Percentiles rank a stretch among this genome's conserved stretches.
phyloP scores from a whole-genome alignment of 2,113 vertebrate species.

The Ptyas mucosa region DNA sequence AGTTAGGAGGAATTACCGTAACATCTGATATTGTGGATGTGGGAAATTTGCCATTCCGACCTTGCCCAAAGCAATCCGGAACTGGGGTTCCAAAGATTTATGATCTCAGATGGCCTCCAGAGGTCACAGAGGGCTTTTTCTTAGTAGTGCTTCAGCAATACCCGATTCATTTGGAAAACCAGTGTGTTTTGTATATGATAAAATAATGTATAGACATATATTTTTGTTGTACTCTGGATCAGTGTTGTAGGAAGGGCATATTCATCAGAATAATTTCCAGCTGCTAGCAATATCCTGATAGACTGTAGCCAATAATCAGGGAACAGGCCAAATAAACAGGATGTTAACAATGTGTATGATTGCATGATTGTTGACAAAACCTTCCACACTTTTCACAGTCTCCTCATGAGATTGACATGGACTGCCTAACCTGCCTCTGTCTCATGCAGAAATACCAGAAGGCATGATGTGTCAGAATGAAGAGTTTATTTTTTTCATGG shows the following conservation, averaged over 20 bases:
- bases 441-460: slow-evolving; percentile 65
- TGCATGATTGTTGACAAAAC: slow-evolving; percentile 79
- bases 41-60: slow-evolving; percentile 89
- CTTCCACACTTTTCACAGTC: slow-evolving; percentile 72
- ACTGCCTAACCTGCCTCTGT: slow-evolving; percentile 71
- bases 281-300: slow-evolving; percentile 84
- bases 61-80: slow-evolving; percentile 91
- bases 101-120: slow-evolving; percentile 82
- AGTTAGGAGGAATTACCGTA: slow-evolving; percentile 93
- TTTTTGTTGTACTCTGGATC: slow-evolving; percentile 78
- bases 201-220: slow-evolving; percentile 79
- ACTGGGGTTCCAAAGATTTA: slow-evolving; percentile 83
- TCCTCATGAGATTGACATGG: slow-evolving; percentile 70
- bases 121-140: slow-evolving; percentile 68
- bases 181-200: slow-evolving; percentile 55
- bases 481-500: slow-evolving; percentile 27
- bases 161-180: slow-evolving; percentile 75
- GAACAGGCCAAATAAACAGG: slow-evolving; percentile 84
- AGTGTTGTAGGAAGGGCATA: slow-evolving; percentile 95
- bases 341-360: slow-evolving; percentile 79
- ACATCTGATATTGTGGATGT: slow-evolving; percentile 98
- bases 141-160: slow-evolving; percentile 39
- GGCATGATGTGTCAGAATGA: slow-evolving; percentile 56
- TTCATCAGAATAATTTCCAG: slow-evolving; percentile 86
- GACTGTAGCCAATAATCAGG: slow-evolving; percentile 76